A percentile compares a stretch with the other conserved stretches of the same genome.
Evolutionary conservation across 2,797 vertebrate species (phyloP).

Genomic region (Pangasius larnaudii): DNA sequence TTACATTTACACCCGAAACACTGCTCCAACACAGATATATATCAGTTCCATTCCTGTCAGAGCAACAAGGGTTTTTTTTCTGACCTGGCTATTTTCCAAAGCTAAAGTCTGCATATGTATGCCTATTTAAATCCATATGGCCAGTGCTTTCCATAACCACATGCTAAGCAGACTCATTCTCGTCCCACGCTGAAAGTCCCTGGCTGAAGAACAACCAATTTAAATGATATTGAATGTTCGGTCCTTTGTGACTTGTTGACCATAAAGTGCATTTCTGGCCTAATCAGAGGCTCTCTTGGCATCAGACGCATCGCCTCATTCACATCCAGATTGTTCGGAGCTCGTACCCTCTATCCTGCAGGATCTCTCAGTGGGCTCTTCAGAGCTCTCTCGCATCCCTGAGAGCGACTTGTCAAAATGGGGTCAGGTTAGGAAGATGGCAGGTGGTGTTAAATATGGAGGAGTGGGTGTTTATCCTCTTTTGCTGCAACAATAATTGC

Average conservation of each 20-base stretch:
- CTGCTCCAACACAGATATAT: conserved; percentile 4
- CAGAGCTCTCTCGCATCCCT: conserved; percentile 56
- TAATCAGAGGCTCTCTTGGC: conserved; percentile 25
- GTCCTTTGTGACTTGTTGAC: conserved; percentile 33
- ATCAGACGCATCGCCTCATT: conserved; percentile 19
- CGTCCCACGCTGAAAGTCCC: neutral
- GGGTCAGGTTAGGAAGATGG: conserved; percentile 66
- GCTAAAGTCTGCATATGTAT: conserved; percentile 24
- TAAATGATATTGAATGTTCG: conserved; percentile 7
- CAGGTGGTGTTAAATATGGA: conserved; percentile 68
- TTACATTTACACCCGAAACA: neutral
- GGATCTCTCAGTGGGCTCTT: conserved; percentile 55
- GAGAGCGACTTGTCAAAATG: conserved; percentile 63
- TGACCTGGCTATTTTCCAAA: conserved; percentile 23
- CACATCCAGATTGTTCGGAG: conserved; percentile 41
- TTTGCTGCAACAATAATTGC: conserved; percentile 71
- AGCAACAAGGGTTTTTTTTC: conserved; percentile 10
- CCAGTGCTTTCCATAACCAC: conserved; percentile 1
- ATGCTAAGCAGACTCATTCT: conserved; percentile 14
- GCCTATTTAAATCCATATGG: conserved; percentile 20
- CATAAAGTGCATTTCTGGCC: conserved; percentile 13
- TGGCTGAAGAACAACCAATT: neutral
- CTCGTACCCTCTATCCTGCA: conserved; percentile 40
- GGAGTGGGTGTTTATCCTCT: conserved; percentile 70
- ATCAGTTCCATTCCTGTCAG: conserved; percentile 22